phyloP scores from a whole-genome alignment of 1,140 invertebrate species.

The Papilio helenus region DNA sequence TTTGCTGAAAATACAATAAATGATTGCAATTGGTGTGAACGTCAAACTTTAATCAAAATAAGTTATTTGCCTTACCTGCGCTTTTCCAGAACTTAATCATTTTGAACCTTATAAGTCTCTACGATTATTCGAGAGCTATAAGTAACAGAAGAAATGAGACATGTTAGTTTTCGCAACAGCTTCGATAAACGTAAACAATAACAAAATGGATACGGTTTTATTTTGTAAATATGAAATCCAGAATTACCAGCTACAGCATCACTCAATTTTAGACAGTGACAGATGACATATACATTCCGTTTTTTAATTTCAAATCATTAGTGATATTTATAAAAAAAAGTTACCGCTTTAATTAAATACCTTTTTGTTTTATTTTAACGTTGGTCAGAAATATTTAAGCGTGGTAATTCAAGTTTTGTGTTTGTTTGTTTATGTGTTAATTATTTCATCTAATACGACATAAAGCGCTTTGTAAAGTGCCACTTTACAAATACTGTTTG shows the following conservation, averaged over 20 bases:
- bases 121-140: slow-evolving; percentile 40
- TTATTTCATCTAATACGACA: no score
- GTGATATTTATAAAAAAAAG: background rate
- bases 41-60: slow-evolving; percentile 35
- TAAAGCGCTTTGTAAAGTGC: no score
- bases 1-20: slow-evolving; percentile 65
- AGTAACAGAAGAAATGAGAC: slow-evolving; percentile 43
- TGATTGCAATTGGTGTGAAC: background rate
- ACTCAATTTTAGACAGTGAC: slow-evolving; percentile 43
- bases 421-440: no score
- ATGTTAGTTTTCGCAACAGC: slow-evolving; percentile 53
- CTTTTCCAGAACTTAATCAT: slow-evolving; percentile 82
- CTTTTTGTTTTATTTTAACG: no score
- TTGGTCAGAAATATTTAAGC: no score
- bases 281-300: slow-evolving; percentile 44
- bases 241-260: slow-evolving; percentile 40
- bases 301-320: background rate
- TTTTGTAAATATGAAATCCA: slow-evolving; percentile 57
- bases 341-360: no score
- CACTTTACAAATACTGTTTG: no score
- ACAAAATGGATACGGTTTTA: slow-evolving; percentile 49
- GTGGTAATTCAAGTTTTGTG: no score
- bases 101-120: slow-evolving; percentile 42
- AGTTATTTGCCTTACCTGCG: slow-evolving; percentile 61
- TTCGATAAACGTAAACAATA: slow-evolving; percentile 63